These are phyloP conservation scores for Lacerta bilineata DNA, from an alignment of 2,797 vertebrate species.

Conservation along the genomic window DNA sequence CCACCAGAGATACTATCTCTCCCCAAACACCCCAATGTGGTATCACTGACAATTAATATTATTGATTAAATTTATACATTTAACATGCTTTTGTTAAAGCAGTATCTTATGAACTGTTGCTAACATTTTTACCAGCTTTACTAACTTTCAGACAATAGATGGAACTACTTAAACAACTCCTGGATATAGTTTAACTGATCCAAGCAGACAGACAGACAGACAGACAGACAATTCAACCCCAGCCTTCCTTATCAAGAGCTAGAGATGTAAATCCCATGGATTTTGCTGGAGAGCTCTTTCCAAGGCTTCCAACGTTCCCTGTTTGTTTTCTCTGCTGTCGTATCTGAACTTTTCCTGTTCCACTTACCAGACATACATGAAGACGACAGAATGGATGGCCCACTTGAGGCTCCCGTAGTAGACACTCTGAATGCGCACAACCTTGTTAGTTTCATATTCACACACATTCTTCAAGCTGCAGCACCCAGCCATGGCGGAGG, in stretches of 20 bases:
- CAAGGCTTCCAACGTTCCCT: not conserved
- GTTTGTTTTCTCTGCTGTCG: not conserved
- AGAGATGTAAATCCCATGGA: not conserved
- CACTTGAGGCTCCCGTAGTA: slow-evolving; percentile 83
- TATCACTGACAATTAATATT: too few species aligned
- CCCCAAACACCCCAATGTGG: too few species aligned
- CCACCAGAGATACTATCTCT: too few species aligned
- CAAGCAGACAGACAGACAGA: not conserved
- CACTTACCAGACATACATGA: slow-evolving; percentile 84
- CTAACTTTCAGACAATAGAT: too few species aligned
- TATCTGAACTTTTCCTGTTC: not conserved
- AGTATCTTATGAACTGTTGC: too few species aligned
- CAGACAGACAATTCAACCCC: not conserved
- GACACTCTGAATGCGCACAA: slow-evolving; percentile 80
- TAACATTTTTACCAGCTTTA: too few species aligned
- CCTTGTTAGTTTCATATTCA: slow-evolving; percentile 84
- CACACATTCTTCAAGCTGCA: slow-evolving; percentile 60
- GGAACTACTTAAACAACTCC: too few species aligned
- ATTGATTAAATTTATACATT: too few species aligned
- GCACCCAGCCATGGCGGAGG: slow-evolving; percentile 39
- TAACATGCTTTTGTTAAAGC: too few species aligned
- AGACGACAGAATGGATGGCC: slow-evolving; percentile 76
- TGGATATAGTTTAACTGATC: not conserved
- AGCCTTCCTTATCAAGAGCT: not conserved
- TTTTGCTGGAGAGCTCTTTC: not conserved